A percentile compares a stretch with the other conserved stretches of the same genome.
phyloP scores from a whole-genome alignment of 2,888 invertebrate genomes.

The Cordilura impudica region DNA sequence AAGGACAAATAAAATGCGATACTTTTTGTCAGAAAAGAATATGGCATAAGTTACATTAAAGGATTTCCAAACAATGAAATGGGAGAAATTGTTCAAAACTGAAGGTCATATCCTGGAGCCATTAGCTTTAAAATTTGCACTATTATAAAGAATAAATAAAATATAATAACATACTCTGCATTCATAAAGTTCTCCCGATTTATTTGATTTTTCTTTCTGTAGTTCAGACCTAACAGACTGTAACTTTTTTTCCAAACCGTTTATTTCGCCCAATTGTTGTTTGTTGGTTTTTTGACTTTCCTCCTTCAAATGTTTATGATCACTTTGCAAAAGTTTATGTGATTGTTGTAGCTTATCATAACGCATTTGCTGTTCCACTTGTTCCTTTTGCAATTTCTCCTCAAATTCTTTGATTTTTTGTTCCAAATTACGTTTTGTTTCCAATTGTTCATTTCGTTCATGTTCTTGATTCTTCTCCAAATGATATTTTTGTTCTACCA shows the following conservation, averaged over 20 bases:
- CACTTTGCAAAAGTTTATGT: conserved; percentile 79
- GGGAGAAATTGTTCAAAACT: too few species aligned
- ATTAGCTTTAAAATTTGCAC: too few species aligned
- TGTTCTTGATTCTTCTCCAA: conserved; percentile 80
- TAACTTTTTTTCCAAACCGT: conserved; percentile 78
- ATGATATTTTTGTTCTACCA: conserved; percentile 80
- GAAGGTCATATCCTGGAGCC: too few species aligned
- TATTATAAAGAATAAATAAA: background rate
- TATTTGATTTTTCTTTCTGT: conserved; percentile 75
- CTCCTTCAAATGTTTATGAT: conserved; percentile 79
- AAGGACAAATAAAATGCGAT: too few species aligned
- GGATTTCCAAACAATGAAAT: too few species aligned
- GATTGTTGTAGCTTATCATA: conserved; percentile 80
- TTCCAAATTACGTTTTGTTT: conserved; percentile 78
- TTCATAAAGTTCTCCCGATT: conserved; percentile 75
- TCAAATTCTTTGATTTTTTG: conserved; percentile 79
- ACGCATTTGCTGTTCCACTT: conserved; percentile 79
- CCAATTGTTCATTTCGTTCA: conserved; percentile 80
- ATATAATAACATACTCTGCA: conserved; percentile 75
- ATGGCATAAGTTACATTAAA: too few species aligned
- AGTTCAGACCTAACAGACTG: conserved; percentile 78
- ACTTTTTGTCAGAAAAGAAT: too few species aligned
- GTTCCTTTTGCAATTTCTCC: conserved; percentile 78
- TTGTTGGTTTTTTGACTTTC: conserved; percentile 79
- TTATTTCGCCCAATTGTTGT: conserved; percentile 78